Evolutionary conservation across 2,113 vertebrate species (phyloP), one percentile per base, ranked within the genome.

Genomic region (Glaucidium brasilianum): DNA sequence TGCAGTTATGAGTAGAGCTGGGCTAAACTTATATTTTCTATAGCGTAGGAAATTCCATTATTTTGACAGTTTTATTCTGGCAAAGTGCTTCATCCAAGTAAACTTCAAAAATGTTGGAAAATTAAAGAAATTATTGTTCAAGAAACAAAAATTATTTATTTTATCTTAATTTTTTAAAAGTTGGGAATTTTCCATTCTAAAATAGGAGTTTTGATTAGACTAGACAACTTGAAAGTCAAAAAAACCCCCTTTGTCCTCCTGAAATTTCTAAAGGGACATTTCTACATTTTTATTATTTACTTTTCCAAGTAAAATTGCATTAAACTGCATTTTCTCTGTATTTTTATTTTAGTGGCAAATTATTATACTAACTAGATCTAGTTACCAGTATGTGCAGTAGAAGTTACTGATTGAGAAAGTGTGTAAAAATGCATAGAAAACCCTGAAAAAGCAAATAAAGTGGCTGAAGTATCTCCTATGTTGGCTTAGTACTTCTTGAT

Each of bases 381-480:
- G 30, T 58, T 63, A 75, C 9, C 12, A 32, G 10, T 27, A 73
- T 16, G 19, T 50, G 26, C 37, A 60, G 34, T 26, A 47, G 43
- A 59, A 77, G 12, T 91, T 75, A 19, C 9, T 55, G 56, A 8
- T 7, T 21, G 49, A n/a, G 14, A 58, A 41, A 34, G 21, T 35
- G 27, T 43, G 37, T 52, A 63, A 23, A 58, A 75, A 12, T 8
- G 34, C 27, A 6, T 21, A 53, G 60, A 59, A 81, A 92, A 23
- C 11, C 43, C 60, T 10, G 32, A 67, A 72, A 69, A 30, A 39
- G 47, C 43, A 59, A 63, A 52, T 11, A 14, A 18, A 90, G 34
- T 3, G 9, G 25, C 35, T 62, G 49, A 55, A 63, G 43, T 3
- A 23, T 5, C 11, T 32, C 37, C 20, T 52, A 0, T 43, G 0